Evolutionary conservation across 2,797 vertebrate species (phyloP).

Genomic region (Lateolabrax maculatus): DNA sequence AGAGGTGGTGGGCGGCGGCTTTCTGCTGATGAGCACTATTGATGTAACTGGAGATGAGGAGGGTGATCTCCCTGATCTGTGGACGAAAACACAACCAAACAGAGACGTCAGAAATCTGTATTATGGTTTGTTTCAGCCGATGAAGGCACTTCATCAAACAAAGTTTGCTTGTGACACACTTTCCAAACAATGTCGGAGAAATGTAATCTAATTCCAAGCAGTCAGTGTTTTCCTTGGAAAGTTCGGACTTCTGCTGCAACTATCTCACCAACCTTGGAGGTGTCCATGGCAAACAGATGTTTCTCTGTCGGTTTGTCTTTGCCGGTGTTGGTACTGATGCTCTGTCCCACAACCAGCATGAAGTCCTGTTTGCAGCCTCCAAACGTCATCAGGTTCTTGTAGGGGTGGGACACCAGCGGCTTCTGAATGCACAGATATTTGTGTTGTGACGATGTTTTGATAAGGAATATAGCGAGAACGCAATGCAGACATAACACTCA

Average conservation of each 20-base stretch:
- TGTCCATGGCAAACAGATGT: constrained; percentile 92
- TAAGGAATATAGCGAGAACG: neutral
- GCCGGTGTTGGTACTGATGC: constrained; percentile 73
- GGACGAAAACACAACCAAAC: constrained; percentile 61
- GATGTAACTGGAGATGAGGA: constrained; percentile 95
- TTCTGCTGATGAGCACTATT: constrained; percentile 95
- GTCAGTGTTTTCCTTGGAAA: too few species aligned
- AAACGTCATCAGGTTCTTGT: constrained; percentile 93
- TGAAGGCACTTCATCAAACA: neutral
- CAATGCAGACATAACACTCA: too few species aligned
- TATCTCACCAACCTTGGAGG: constrained; percentile 89
- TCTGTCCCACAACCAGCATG: constrained; percentile 91
- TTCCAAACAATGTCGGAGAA: neutral
- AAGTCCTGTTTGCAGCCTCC: constrained; percentile 95
- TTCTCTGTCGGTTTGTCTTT: constrained; percentile 93
- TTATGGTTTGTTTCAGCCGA: neutral
- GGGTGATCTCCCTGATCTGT: constrained; percentile 95
- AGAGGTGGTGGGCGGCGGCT: constrained; percentile 92
- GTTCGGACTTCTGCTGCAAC: too few species aligned
- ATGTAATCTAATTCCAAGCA: too few species aligned
- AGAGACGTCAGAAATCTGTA: neutral
- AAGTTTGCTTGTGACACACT: neutral
- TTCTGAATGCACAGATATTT: constrained; percentile 78
- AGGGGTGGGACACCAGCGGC: constrained; percentile 87
- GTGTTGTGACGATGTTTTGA: neutral